Percentiles rank a stretch among this genome's conserved stretches.
phyloP scores from a whole-genome alignment of 1,140 invertebrate species.

The Drosophila nigrodunni region DNA sequence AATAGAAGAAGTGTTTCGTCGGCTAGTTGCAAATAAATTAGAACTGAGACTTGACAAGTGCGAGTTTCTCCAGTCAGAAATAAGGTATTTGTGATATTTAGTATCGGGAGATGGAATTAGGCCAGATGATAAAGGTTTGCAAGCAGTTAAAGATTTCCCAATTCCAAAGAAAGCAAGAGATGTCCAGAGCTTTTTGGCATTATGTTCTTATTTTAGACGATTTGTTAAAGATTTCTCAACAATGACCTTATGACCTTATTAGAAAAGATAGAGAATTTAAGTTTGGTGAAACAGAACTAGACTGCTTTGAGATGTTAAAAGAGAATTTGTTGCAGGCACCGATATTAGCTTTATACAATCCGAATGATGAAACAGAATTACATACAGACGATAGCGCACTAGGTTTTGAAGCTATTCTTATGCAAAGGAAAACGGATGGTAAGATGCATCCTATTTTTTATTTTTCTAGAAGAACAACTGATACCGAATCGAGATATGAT shows the following conservation, averaged over 20 bases:
- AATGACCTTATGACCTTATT: slow-evolving; percentile 23
- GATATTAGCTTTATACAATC: slow-evolving; percentile 27
- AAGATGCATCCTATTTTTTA: too few species aligned
- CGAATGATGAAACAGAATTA: slow-evolving; percentile 17
- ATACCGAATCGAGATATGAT: too few species aligned
- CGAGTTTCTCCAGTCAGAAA: too few species aligned
- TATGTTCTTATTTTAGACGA: too few species aligned
- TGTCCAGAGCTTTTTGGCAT: too few species aligned
- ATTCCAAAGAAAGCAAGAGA: slow-evolving; percentile 1
- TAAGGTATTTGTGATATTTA: background rate
- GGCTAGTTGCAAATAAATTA: too few species aligned
- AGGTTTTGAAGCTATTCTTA: too few species aligned
- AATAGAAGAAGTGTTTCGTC: too few species aligned
- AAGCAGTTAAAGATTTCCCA: slow-evolving; percentile 16
- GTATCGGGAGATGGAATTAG: slow-evolving; percentile 20
- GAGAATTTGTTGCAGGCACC: slow-evolving; percentile 17
- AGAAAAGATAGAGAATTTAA: slow-evolving; percentile 19
- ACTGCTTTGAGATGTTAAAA: slow-evolving; percentile 21
- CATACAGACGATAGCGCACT: too few species aligned
- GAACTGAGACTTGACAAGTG: too few species aligned
- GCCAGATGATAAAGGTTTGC: slow-evolving; percentile 24
- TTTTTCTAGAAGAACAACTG: too few species aligned
- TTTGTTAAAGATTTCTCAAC: slow-evolving; percentile 9
- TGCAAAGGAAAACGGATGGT: too few species aligned
- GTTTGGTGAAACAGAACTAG: slow-evolving; percentile 8